Base-by-base conservation (phyloP, 64 coral and sea anemone species). In the Trachythela sp. region DNA sequence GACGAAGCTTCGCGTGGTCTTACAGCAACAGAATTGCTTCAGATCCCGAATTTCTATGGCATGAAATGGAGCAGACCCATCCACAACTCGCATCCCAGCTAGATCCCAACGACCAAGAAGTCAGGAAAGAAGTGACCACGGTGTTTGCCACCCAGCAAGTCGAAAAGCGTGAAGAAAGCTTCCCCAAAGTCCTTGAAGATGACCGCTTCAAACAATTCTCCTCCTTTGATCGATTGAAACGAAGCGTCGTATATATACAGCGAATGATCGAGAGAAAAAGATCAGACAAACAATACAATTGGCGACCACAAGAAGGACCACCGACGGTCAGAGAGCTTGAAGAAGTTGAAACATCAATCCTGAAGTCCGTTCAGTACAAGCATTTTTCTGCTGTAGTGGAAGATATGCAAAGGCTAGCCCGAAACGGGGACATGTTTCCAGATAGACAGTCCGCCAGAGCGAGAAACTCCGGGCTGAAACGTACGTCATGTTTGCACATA, bases 271-370 rank as follows among this genome's bases (percentile, higher is more conserved):
- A 92, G 85, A 84, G 50, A 17, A 29, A 34, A 20, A 20, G 94
- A 83, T 50, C 32, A 15, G 75, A 95, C 34, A 95, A 95, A 41
- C 51, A 88, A 17, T 26, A 87, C 38, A 95, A 95, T 35, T 95
- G 94, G 94, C 88, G 85, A 50, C 85, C 90, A 8, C 87, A 48
- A 36, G 35, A 92, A 20, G 88, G 90, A 35, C 90, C 88, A 20
- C 77, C 88, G 2, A 60, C 27, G 27, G 94, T 92, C 17, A 27
- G 48, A 60, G 88, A 92, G 58, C 24, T 89, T 14, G 18, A 32
- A 1, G 13, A 86, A 89, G 90, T 90, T 22, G 84, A 92, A 54
- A 43, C 24, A 52, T 1, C 4, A 0, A 87, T 90, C 9, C 24
- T 92, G 1, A 92, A 76, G 59, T 87, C 84, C 34, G 10, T 92